Evolutionary conservation across 2,797 vertebrate species (phyloP).

Genomic region (Novumbra hubbsi): DNA sequence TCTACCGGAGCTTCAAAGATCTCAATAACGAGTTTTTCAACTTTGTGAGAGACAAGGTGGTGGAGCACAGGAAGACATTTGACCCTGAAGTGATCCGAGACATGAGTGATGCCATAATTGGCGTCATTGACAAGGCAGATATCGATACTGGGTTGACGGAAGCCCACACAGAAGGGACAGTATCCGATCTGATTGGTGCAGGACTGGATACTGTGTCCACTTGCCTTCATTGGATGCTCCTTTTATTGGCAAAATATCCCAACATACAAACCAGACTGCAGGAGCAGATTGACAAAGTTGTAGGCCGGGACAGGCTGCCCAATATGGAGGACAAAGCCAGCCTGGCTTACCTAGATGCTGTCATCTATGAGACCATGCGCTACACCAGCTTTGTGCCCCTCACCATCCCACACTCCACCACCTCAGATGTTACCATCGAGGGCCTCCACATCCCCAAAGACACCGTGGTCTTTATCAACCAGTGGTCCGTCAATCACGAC

Average conservation of each 20-base stretch:
- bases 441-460: slow-evolving; percentile 77
- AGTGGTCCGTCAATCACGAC: slow-evolving; percentile 84
- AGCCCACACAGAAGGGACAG: slow-evolving; percentile 66
- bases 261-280: slow-evolving; percentile 72
- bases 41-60: slow-evolving; percentile 74
- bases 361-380: slow-evolving; percentile 78
- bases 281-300: slow-evolving; percentile 69
- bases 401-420: slow-evolving; percentile 82
- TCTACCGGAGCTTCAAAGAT: slow-evolving; percentile 74
- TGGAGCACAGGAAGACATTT: slow-evolving; percentile 72
- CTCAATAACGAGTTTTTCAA: slow-evolving; percentile 75
- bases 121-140: slow-evolving; percentile 50
- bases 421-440: slow-evolving; percentile 68
- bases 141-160: slow-evolving; percentile 55
- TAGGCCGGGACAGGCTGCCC: slow-evolving; percentile 72
- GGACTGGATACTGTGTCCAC: slow-evolving; percentile 79
- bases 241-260: slow-evolving; percentile 75
- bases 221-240: slow-evolving; percentile 75
- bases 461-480: slow-evolving; percentile 81
- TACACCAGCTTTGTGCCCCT: slow-evolving; percentile 82
- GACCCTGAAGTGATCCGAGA: slow-evolving; percentile 62
- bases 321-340: slow-evolving; percentile 58
- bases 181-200: slow-evolving; percentile 78
- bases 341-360: slow-evolving; percentile 74
- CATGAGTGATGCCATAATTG: slow-evolving; percentile 78